phyloP scores from a whole-genome alignment of 2,888 invertebrate species.

The Sphinx pinastri region DNA sequence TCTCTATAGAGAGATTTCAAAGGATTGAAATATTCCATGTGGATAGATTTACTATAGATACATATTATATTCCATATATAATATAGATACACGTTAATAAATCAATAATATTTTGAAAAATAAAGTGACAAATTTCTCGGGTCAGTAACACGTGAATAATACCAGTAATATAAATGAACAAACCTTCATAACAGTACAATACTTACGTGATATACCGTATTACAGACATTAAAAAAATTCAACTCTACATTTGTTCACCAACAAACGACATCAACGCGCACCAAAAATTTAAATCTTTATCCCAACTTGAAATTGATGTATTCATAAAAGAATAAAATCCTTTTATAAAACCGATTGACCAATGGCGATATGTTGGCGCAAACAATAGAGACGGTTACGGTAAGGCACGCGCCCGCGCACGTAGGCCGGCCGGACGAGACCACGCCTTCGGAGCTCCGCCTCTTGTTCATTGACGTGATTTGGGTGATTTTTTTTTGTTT shows the following conservation, averaged over 20 bases:
- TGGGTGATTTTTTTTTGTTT: constrained; percentile 30
- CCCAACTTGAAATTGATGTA: constrained; percentile 15
- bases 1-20: no score
- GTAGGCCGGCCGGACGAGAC: constrained; percentile 59
- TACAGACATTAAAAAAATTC: background rate
- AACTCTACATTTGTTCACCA: background rate
- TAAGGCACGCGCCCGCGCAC: constrained; percentile 67
- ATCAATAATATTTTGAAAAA: no score
- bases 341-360: constrained; percentile 24
- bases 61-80: no score
- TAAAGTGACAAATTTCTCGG: no score
- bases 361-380: constrained; percentile 35
- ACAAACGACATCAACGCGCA: constrained; percentile 23
- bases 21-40: no score
- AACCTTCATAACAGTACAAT: no score
- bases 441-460: constrained; percentile 62
- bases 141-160: no score
- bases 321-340: constrained; percentile 19
- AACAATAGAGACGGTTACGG: constrained; percentile 69
- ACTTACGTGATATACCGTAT: background rate
- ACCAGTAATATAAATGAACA: no score
- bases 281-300: constrained; percentile 1
- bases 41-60: no score
- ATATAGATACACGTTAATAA: no score
- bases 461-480: constrained; percentile 16